Evolutionary conservation across 2,113 vertebrate genomes (phyloP).

Genomic region (Pelusios castaneus): DNA sequence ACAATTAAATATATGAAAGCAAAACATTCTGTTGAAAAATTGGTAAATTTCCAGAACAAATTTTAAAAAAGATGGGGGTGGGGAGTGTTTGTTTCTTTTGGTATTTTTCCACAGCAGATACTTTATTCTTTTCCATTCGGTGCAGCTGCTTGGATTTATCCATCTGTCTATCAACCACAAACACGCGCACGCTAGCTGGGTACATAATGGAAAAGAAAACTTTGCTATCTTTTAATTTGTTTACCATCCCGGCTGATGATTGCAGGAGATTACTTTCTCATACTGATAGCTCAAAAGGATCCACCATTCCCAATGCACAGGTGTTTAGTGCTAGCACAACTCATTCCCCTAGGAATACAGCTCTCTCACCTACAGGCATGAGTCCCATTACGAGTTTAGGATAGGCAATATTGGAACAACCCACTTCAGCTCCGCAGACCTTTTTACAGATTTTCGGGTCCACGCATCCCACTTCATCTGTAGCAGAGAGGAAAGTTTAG

Average conservation of each 20-base stretch:
- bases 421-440: conserved; percentile 87
- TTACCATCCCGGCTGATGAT: neutral
- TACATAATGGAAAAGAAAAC: neutral
- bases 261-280: neutral
- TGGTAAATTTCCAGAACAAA: neutral
- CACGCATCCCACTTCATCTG: conserved; percentile 94
- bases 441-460: conserved; percentile 84
- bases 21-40: neutral
- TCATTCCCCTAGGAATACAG: neutral
- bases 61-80: neutral
- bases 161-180: neutral
- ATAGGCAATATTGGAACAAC: conserved; percentile 96
- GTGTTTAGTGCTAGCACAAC: neutral
- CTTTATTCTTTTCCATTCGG: neutral
- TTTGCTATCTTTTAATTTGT: neutral
- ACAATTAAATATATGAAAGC: neutral
- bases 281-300: neutral
- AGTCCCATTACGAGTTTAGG: conserved; percentile 92
- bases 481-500: neutral
- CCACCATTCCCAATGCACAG: fast-evolving
- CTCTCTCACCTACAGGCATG: conserved; percentile 90
- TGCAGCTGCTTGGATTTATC: neutral
- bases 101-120: neutral
- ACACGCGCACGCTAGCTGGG: too few relatives aligned
- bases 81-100: neutral